phyloP scores from a whole-genome alignment of 2,888 invertebrate genomes.

The Synergus gifuensis region DNA sequence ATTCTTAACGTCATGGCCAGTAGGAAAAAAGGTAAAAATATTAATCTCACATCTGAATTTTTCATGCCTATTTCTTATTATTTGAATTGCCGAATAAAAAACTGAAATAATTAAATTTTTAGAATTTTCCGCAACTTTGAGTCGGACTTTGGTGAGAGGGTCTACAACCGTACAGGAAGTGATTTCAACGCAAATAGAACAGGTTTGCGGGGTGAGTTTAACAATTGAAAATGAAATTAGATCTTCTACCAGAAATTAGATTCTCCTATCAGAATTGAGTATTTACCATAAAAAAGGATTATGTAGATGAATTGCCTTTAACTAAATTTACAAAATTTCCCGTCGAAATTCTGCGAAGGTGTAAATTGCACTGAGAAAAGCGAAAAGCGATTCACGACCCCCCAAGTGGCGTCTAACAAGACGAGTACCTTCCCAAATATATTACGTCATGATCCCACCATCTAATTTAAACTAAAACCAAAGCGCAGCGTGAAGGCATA shows the following conservation, averaged over 20 bases:
- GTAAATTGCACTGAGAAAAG: neutral
- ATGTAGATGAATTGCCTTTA: neutral
- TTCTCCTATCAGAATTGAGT: neutral
- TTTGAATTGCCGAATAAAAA: slow-evolving; percentile 8
- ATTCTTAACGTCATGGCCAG: slow-evolving; percentile 51
- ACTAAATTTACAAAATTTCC: neutral
- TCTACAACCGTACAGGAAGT: slow-evolving; percentile 61
- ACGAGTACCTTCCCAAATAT: slow-evolving; percentile 64
- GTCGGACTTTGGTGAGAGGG: slow-evolving; percentile 62
- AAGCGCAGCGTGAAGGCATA: slow-evolving; percentile 66
- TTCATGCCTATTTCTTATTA: neutral
- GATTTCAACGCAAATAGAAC: slow-evolving; percentile 54
- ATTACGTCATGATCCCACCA: slow-evolving; percentile 68
- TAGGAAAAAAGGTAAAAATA: slow-evolving; percentile 66
- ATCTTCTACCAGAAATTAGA: no score
- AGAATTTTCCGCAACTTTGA: slow-evolving; percentile 67
- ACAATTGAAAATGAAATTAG: neutral
- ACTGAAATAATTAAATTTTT: slow-evolving; percentile 31
- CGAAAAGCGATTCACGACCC: neutral
- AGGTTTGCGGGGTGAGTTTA: slow-evolving; percentile 44
- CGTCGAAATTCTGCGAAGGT: neutral
- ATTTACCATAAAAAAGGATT: neutral
- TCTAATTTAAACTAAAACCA: slow-evolving; percentile 71
- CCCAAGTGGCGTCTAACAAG: slow-evolving; percentile 61
- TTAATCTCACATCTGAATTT: neutral